Percentiles rank a stretch among this genome's conserved stretches.
Conservation (phyloP, 2,888 invertebrate species). For the Tetranychus truncatus region DNA sequence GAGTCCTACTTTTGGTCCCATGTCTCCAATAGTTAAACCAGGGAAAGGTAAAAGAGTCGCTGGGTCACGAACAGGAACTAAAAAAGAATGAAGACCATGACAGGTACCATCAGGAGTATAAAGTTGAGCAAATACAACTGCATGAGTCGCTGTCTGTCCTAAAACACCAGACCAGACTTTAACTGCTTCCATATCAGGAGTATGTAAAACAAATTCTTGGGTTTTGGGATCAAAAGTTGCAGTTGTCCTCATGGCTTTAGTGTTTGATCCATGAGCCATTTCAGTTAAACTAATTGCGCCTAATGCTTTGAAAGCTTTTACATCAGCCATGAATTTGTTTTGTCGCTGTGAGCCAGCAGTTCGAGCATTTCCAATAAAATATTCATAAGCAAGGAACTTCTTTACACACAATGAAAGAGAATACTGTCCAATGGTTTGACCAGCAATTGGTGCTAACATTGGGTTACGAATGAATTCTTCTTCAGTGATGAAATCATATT, state of each 20-base stretch:
- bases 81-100: constrained; percentile 67
- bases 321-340: constrained; percentile 23
- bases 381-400: constrained; percentile 31
- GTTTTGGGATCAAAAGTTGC: constrained; percentile 56
- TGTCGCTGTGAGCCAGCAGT: constrained; percentile 38
- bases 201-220: constrained; percentile 50
- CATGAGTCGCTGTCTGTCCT: constrained; percentile 53
- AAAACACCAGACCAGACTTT: constrained; percentile 53
- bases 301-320: constrained; percentile 19
- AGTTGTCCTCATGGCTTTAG: constrained; percentile 63
- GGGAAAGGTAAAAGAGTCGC: constrained; percentile 50
- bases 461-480: constrained; percentile 28
- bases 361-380: constrained; percentile 26
- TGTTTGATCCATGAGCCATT: constrained; percentile 74
- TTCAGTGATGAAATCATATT: constrained; percentile 43
- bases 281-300: constrained; percentile 76
- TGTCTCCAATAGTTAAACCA: constrained; percentile 68
- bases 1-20: constrained; percentile 75
- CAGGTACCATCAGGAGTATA: constrained; percentile 53
- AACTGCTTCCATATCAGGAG: constrained; percentile 56
- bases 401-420: constrained; percentile 29
- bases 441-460: constrained; percentile 20
- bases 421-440: constrained; percentile 23
- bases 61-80: constrained; percentile 65
- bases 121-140: constrained; percentile 64